These are phyloP conservation scores for Drosophila sechellia DNA, from an alignment of 1,140 invertebrate species.

Conservation along the genomic window DNA sequence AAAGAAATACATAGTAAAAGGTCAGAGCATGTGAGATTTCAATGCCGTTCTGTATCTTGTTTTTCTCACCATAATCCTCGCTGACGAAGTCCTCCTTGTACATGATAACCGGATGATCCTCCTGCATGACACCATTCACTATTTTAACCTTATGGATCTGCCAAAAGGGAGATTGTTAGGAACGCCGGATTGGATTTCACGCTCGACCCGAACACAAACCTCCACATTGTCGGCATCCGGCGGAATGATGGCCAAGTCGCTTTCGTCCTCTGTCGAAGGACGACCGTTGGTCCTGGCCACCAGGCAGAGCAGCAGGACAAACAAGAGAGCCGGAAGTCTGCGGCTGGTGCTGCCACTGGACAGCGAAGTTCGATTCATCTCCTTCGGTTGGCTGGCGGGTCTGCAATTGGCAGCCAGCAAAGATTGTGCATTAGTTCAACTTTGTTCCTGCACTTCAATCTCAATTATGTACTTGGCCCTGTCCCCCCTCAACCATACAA, in stretches of 20 bases:
- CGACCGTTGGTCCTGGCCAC: slow-evolving; percentile 27
- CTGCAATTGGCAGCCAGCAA: slow-evolving; percentile 52
- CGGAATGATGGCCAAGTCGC: slow-evolving; percentile 48
- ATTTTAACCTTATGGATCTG: slow-evolving; percentile 71
- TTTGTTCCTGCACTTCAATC: slow-evolving; percentile 65
- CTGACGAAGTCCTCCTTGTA: slow-evolving; percentile 81
- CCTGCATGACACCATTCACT: slow-evolving; percentile 60
- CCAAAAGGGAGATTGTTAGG: neutral
- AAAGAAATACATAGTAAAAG: neutral
- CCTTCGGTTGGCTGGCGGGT: slow-evolving; percentile 35
- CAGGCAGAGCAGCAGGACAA: slow-evolving; percentile 41
- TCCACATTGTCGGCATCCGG: slow-evolving; percentile 74
- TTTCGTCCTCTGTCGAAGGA: slow-evolving; percentile 45
- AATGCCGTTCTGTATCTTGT: no score
- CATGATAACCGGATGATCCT: slow-evolving; percentile 79
- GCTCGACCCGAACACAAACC: slow-evolving; percentile 40
- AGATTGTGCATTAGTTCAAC: slow-evolving; percentile 61
- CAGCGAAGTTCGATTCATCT: slow-evolving; percentile 61
- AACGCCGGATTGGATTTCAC: slow-evolving; percentile 7
- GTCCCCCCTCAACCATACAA: neutral
- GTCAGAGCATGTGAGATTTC: no score
- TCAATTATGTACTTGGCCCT: slow-evolving; percentile 62
- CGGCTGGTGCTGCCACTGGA: slow-evolving; percentile 21
- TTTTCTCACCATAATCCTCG: slow-evolving; percentile 72
- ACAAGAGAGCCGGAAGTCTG: slow-evolving; percentile 42